Conservation (phyloP, 2,113 vertebrate species). For the Cavia aperea region DNA sequence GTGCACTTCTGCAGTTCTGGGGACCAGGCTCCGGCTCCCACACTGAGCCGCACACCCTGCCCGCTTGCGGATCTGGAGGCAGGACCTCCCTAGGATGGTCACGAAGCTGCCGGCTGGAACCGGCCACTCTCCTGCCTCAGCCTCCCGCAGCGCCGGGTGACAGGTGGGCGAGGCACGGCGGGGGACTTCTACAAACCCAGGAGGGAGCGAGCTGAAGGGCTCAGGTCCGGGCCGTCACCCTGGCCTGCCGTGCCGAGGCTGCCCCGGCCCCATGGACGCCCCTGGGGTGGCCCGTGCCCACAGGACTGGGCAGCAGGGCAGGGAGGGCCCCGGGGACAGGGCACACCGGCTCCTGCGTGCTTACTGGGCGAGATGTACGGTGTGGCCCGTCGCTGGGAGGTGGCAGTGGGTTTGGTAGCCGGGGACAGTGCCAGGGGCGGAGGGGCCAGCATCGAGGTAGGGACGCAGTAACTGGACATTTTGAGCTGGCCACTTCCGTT, state of each 20-base stretch:
- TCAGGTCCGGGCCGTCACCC: neutral
- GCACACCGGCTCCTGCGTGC: slow-evolving; percentile 69
- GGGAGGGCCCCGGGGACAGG: slow-evolving; percentile 54
- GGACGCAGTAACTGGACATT: slow-evolving; percentile 91
- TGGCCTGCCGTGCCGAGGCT: neutral
- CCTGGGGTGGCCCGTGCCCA: neutral
- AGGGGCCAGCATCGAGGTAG: slow-evolving; percentile 91
- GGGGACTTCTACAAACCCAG: no score
- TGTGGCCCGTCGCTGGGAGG: slow-evolving; percentile 85
- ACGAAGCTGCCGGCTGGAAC: neutral
- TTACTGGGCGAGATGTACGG: slow-evolving; percentile 93
- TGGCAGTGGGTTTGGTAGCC: slow-evolving; percentile 89
- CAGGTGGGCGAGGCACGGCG: rapidly evolving
- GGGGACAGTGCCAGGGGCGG: slow-evolving; percentile 84
- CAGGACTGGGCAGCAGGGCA: neutral
- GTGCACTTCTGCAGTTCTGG: neutral
- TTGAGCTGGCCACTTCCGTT: slow-evolving; percentile 94
- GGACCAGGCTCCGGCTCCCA: no score
- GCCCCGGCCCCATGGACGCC: neutral
- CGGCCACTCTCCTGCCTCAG: neutral
- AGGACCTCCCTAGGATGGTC: neutral
- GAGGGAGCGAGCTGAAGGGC: rapidly evolving
- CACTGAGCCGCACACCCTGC: neutral
- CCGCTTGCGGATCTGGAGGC: neutral
- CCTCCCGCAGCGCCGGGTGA: neutral